A percentile compares a stretch with the other conserved stretches of the same genome.
phyloP scores from a whole-genome alignment of 2,888 invertebrate genomes.

The Drosophila borborema region DNA sequence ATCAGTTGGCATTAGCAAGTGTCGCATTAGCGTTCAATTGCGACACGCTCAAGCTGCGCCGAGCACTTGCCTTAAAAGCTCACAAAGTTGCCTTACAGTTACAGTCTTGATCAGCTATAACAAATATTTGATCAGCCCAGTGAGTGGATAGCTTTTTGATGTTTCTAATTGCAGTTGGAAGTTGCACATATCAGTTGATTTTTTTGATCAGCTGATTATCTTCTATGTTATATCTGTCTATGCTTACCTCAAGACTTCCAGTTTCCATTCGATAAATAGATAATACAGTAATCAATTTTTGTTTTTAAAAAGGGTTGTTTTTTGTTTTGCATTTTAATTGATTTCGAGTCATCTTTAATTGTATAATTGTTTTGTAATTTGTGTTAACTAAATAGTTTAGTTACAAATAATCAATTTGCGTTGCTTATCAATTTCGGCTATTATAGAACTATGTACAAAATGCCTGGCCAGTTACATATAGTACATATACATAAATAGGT shows the following conservation, averaged over 20 bases:
- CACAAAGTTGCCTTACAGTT: not conserved
- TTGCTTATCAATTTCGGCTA: conserved; percentile 69
- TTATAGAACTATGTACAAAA: conserved; percentile 69
- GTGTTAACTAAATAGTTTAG: conserved; percentile 77
- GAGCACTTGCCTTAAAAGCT: conserved; percentile 30
- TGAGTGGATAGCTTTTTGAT: not conserved
- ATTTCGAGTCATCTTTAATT: conserved; percentile 78
- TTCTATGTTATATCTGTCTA: not conserved
- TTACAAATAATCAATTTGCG: conserved; percentile 50
- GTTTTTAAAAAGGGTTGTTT: conserved; percentile 64
- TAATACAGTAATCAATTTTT: conserved; percentile 41
- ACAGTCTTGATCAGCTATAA: not conserved
- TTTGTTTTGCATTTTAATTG: conserved; percentile 71
- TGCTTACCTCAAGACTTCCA: no score
- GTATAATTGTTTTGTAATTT: conserved; percentile 77
- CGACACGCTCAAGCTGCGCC: conserved; percentile 29
- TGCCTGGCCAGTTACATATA: conserved; percentile 68
- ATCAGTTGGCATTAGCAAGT: conserved; percentile 55
- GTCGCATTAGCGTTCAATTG: conserved; percentile 63
- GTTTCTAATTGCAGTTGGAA: not conserved
- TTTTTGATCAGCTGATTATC: not conserved
- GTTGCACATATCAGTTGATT: rapidly evolving
- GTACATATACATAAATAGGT: conserved; percentile 38
- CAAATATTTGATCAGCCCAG: conserved; percentile 28
- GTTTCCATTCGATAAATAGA: conserved; percentile 16